phyloP scores from a whole-genome alignment of 2,113 vertebrate species.

The Crypturellus undulatus region DNA sequence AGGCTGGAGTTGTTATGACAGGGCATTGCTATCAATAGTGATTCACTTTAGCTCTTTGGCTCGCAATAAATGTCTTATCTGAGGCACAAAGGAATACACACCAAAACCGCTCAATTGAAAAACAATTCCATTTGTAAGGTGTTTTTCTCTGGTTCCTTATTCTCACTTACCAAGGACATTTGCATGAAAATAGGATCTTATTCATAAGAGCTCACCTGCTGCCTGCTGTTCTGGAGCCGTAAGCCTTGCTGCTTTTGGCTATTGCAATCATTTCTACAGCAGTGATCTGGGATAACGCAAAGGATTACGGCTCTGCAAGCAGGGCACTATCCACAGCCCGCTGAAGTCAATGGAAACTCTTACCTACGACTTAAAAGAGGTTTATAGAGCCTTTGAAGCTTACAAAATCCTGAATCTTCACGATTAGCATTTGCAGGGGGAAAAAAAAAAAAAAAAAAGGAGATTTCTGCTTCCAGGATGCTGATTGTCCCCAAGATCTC shows the following conservation, averaged over 20 bases:
- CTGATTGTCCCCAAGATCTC: not conserved
- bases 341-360: not conserved
- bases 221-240: slow-evolving; percentile 40
- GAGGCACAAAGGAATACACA: slow-evolving; percentile 35
- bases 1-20: slow-evolving; percentile 40
- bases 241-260: slow-evolving; percentile 19
- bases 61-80: slow-evolving; percentile 40
- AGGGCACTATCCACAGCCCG: not conserved
- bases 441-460: not conserved
- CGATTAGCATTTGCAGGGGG: not conserved
- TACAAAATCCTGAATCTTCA: not conserved
- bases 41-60: slow-evolving; percentile 36
- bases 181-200: slow-evolving; percentile 70
- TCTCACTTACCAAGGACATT: slow-evolving; percentile 67
- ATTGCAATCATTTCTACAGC: slow-evolving; percentile 39
- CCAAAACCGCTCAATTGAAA: slow-evolving; percentile 7
- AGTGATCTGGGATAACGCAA: slow-evolving; percentile 11
- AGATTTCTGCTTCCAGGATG: not conserved
- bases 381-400: not conserved
- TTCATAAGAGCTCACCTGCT: slow-evolving; percentile 59
- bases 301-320: not conserved
- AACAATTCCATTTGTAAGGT: slow-evolving; percentile 59
- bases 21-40: not conserved
- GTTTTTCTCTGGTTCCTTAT: slow-evolving; percentile 9
- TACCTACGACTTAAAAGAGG: not conserved